These are phyloP conservation scores for Tachystola acroxantha DNA, from an alignment of 2,888 invertebrate species.

Conservation along the genomic window DNA sequence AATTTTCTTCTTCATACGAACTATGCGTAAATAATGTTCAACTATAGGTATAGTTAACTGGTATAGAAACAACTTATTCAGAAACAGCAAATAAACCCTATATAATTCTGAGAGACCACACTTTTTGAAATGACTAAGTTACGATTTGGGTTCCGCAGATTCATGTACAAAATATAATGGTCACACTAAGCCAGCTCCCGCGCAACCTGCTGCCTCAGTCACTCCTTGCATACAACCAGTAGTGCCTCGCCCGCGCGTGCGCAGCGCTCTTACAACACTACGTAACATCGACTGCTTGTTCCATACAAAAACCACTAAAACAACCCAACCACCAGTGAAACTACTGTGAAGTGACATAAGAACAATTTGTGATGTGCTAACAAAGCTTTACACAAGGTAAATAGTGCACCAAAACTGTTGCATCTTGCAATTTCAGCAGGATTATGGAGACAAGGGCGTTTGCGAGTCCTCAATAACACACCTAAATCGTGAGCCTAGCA, in stretches of 20 bases:
- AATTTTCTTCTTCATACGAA: too few relatives aligned
- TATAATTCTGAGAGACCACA: too few relatives aligned
- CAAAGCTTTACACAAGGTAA: constrained; percentile 44
- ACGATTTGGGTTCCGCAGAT: too few relatives aligned
- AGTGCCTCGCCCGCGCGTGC: constrained; percentile 60
- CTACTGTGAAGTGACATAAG: constrained; percentile 42
- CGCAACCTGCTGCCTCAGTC: constrained; percentile 64
- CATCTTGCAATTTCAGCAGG: constrained; percentile 23
- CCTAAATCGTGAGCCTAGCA: constrained; percentile 26
- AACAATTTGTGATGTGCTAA: constrained; percentile 42
- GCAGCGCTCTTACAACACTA: constrained; percentile 28
- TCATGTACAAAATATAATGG: too few relatives aligned
- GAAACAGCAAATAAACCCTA: too few relatives aligned
- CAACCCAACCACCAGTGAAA: constrained; percentile 34
- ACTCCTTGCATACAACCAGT: constrained; percentile 36
- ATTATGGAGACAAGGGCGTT: constrained; percentile 48
- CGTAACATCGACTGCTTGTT: constrained; percentile 19
- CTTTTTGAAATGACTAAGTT: too few relatives aligned
- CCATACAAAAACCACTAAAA: constrained; percentile 28
- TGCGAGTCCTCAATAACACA: constrained; percentile 29
- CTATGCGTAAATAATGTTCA: too few relatives aligned
- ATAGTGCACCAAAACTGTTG: constrained; percentile 24
- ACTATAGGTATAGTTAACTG: too few relatives aligned
- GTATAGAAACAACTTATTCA: too few relatives aligned
- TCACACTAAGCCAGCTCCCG: constrained; percentile 31